Evolutionary conservation across 2,113 vertebrate genomes (phyloP).

Genomic region (Anguilla rostrata): DNA sequence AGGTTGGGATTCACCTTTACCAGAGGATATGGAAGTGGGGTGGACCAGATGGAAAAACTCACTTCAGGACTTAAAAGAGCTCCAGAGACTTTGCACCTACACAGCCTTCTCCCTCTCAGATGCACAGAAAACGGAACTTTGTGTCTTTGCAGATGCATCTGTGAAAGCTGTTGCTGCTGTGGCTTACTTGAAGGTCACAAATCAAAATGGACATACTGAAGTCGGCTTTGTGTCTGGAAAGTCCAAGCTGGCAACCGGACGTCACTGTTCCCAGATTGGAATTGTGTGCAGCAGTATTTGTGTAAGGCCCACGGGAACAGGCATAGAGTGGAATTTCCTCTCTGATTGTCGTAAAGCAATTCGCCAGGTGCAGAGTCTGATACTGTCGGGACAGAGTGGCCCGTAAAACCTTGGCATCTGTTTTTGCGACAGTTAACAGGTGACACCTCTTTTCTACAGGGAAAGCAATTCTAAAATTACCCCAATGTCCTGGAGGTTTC

Average conservation of each 20-base stretch:
- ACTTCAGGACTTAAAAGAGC: background rate
- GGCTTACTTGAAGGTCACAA: slow-evolving; percentile 11
- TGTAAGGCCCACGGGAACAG: too few species aligned
- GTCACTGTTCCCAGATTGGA: slow-evolving; percentile 21
- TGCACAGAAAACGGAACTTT: background rate
- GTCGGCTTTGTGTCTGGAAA: slow-evolving; percentile 26
- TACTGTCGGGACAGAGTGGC: too few species aligned
- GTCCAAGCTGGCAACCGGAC: slow-evolving; percentile 17
- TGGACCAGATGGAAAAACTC: background rate
- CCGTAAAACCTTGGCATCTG: too few species aligned
- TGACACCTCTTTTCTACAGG: too few species aligned
- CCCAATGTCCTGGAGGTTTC: too few species aligned
- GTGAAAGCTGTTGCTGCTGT: slow-evolving; percentile 15
- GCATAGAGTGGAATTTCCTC: too few species aligned
- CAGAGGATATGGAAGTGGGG: background rate
- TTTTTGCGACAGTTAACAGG: too few species aligned
- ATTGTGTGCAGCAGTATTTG: slow-evolving; percentile 33
- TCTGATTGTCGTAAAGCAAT: too few species aligned
- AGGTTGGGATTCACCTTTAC: slow-evolving; percentile 18
- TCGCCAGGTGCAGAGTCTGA: too few species aligned
- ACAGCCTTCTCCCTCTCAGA: background rate
- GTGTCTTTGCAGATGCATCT: background rate
- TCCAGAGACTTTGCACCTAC: background rate
- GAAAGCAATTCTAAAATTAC: too few species aligned
- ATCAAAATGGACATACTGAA: background rate